Percentiles rank a stretch among this genome's conserved stretches.
Conservation (phyloP, 30 jellyfish, hydroid and myxozoan species). For the Turritopsis dohrnii region DNA sequence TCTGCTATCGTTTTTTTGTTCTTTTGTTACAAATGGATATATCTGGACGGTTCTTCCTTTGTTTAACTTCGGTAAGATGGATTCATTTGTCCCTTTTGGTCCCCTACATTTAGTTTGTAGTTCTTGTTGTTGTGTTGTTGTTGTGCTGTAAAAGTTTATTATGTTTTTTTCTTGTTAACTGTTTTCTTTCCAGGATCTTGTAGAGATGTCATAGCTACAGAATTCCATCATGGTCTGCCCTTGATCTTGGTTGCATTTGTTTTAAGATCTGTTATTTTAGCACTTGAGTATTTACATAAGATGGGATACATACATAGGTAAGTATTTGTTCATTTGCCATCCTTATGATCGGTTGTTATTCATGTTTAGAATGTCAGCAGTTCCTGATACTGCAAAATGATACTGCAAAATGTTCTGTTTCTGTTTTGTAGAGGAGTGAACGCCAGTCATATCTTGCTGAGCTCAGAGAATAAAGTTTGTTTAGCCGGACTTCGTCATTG, state of each 20-base stretch:
- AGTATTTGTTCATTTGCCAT: not conserved
- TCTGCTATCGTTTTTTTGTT: slow-evolving; percentile 40
- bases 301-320: slow-evolving; percentile 71
- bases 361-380: not conserved
- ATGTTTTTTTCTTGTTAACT: not conserved
- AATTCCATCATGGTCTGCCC: slow-evolving; percentile 72
- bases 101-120: too few species aligned
- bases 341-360: too few species aligned
- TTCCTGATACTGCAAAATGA: not conserved
- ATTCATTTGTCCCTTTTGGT: too few species aligned
- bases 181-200: slow-evolving; percentile 61
- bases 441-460: slow-evolving; percentile 80
- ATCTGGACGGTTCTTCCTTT: slow-evolving; percentile 66
- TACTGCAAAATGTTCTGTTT: not conserved
- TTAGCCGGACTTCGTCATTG: slow-evolving; percentile 87
- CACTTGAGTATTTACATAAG: slow-evolving; percentile 59
- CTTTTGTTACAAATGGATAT: slow-evolving; percentile 50
- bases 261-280: slow-evolving; percentile 44
- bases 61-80: slow-evolving; percentile 69
- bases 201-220: slow-evolving; percentile 64
- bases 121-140: too few species aligned
- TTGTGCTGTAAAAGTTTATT: too few species aligned
- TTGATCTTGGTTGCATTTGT: slow-evolving; percentile 41
- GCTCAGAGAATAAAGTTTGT: slow-evolving; percentile 76
- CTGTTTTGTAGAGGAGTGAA: slow-evolving; percentile 65